These are phyloP conservation scores for Drosophila lini DNA, from an alignment of 1,140 invertebrate genomes.

Conservation along the genomic window DNA sequence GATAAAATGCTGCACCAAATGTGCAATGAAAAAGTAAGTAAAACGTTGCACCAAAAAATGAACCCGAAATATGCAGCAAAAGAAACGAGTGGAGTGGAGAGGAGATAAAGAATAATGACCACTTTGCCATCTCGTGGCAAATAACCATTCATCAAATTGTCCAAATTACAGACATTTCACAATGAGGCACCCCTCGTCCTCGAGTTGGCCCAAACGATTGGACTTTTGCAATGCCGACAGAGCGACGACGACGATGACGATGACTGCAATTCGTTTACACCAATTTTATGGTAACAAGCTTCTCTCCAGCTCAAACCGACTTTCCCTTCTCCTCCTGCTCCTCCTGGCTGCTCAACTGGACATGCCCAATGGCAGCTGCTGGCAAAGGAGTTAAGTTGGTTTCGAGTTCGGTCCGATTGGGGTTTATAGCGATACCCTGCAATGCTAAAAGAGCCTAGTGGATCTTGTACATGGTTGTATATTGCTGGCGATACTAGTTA, in stretches of 20 bases:
- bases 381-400: constrained; percentile 51
- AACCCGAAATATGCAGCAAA: constrained; percentile 44
- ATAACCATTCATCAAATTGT: constrained; percentile 85
- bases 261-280: constrained; percentile 84
- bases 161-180: constrained; percentile 85
- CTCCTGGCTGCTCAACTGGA: constrained; percentile 35
- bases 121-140: constrained; percentile 84
- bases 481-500: not conserved
- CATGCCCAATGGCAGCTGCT: constrained; percentile 67
- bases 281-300: constrained; percentile 84
- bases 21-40: constrained; percentile 66
- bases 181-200: constrained; percentile 62
- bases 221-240: constrained; percentile 58
- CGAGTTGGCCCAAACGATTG: constrained; percentile 17
- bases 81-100: constrained; percentile 17
- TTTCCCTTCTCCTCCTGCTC: constrained; percentile 4
- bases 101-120: constrained; percentile 84
- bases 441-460: not conserved
- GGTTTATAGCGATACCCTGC: constrained; percentile 17
- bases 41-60: constrained; percentile 61
- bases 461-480: not conserved
- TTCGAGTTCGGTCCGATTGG: constrained; percentile 27
- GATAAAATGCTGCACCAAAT: constrained; percentile 51
- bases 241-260: constrained; percentile 46
- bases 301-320: constrained; percentile 20